Percentiles rank a stretch among this genome's conserved stretches.
Conservation (phyloP, 2,888 invertebrate genomes). For the Trachelus iudaicus region DNA sequence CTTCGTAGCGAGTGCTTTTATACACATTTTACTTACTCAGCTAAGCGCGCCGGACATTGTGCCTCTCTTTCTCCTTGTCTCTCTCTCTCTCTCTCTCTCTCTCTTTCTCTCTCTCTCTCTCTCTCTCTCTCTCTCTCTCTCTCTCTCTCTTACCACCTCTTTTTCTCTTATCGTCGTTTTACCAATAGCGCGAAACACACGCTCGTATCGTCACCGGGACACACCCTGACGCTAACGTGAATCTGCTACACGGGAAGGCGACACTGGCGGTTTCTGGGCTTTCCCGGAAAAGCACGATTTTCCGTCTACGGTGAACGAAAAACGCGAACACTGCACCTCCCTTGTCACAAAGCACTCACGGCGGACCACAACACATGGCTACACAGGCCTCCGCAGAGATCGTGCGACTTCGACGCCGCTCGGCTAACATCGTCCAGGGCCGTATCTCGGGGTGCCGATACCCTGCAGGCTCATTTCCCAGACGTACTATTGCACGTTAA, state of each 20-base stretch:
- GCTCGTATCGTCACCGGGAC: neutral
- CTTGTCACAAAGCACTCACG: conserved; percentile 59
- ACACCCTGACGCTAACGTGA: neutral
- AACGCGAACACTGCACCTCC: conserved; percentile 53
- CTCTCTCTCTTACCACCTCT: conserved; percentile 8
- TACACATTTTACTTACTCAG: conserved; percentile 14
- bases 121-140: conserved; percentile 12
- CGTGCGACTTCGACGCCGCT: conserved; percentile 36
- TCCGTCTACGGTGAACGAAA: conserved; percentile 22
- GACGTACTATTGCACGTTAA: neutral
- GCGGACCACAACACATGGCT: conserved; percentile 58
- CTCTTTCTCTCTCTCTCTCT: conserved; percentile 4
- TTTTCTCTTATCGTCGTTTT: neutral
- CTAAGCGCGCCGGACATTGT: neutral
- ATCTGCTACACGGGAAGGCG: neutral
- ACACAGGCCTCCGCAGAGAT: conserved; percentile 40
- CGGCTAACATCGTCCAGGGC: conserved; percentile 40
- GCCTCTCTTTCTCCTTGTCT: too few relatives aligned
- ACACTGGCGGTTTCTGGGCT: neutral
- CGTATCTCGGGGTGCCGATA: conserved; percentile 15
- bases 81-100: conserved; percentile 7
- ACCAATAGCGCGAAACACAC: neutral
- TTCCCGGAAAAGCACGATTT: neutral
- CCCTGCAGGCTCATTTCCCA: neutral
- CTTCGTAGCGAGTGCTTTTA: neutral